These are phyloP conservation scores for Procambarus virginalis DNA, from an alignment of 1,140 invertebrate genomes.

Conservation along the genomic window DNA sequence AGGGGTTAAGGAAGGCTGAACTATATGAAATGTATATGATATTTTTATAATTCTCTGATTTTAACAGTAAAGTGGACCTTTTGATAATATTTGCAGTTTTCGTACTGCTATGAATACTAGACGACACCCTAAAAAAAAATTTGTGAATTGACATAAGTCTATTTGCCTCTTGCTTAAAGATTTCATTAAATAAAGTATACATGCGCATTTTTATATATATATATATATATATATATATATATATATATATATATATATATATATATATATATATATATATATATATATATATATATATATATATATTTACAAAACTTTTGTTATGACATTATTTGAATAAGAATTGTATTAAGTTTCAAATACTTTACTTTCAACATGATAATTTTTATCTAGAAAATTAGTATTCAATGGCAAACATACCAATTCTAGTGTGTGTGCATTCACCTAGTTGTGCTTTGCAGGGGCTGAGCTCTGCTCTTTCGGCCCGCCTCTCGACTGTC, in stretches of 20 bases:
- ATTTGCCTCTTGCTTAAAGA: background rate
- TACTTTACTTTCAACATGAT: too few species aligned
- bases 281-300: background rate
- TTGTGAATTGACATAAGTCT: background rate
- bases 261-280: background rate
- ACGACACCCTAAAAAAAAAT: background rate
- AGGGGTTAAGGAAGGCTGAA: background rate
- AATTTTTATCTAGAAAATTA: too few species aligned
- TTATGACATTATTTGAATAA: too few species aligned
- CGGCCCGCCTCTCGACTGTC: too few species aligned
- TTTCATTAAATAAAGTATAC: background rate
- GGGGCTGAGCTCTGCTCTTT: too few species aligned
- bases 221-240: background rate
- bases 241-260: background rate
- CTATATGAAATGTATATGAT: background rate
- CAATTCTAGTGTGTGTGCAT: too few species aligned
- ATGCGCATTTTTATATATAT: background rate
- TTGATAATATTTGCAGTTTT: background rate
- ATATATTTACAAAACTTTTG: background rate
- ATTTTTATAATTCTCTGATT: slow-evolving; percentile 12
- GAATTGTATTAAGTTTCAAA: too few species aligned
- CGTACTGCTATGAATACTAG: background rate
- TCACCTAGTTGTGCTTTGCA: too few species aligned
- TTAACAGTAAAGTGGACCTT: background rate
- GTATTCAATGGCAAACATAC: too few species aligned